phyloP scores from a whole-genome alignment of 2,888 invertebrate genomes.

The Biston betularia region DNA sequence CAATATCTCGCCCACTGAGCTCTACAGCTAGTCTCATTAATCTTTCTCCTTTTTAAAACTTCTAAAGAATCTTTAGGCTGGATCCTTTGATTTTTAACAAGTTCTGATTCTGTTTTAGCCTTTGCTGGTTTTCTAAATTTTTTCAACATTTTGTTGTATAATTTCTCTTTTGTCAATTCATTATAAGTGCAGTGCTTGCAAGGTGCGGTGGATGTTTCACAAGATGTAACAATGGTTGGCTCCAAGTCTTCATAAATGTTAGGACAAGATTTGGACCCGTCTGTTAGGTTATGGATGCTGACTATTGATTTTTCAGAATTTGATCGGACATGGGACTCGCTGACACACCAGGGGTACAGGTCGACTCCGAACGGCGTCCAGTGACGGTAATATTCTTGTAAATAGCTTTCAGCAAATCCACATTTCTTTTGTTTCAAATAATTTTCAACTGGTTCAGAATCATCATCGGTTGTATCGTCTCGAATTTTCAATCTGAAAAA shows the following conservation, averaged over 20 bases:
- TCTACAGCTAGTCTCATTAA: constrained; percentile 62
- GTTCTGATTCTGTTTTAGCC: constrained; percentile 36
- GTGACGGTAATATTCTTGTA: constrained; percentile 69
- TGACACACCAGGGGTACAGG: constrained; percentile 62
- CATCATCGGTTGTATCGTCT: constrained; percentile 60
- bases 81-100: constrained; percentile 47
- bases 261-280: constrained; percentile 65
- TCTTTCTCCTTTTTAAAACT: constrained; percentile 66
- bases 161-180: constrained; percentile 31
- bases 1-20: constrained; percentile 53
- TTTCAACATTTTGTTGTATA: constrained; percentile 47
- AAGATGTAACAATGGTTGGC: constrained; percentile 57
- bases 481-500: constrained; percentile 62
- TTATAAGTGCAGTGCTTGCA: constrained; percentile 49
- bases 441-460: constrained; percentile 52
- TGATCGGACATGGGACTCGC: constrained; percentile 60
- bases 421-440: constrained; percentile 55
- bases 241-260: constrained; percentile 66
- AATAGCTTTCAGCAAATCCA: constrained; percentile 68
- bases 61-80: constrained; percentile 74
- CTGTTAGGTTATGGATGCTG: constrained; percentile 55
- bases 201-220: constrained; percentile 50
- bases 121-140: constrained; percentile 48
- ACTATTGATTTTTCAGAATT: constrained; percentile 57
- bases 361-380: constrained; percentile 65